Evolutionary conservation across 2,113 vertebrate species (phyloP), one percentile per base, ranked within the genome.

Genomic region (Hyperoodon ampullatus): DNA sequence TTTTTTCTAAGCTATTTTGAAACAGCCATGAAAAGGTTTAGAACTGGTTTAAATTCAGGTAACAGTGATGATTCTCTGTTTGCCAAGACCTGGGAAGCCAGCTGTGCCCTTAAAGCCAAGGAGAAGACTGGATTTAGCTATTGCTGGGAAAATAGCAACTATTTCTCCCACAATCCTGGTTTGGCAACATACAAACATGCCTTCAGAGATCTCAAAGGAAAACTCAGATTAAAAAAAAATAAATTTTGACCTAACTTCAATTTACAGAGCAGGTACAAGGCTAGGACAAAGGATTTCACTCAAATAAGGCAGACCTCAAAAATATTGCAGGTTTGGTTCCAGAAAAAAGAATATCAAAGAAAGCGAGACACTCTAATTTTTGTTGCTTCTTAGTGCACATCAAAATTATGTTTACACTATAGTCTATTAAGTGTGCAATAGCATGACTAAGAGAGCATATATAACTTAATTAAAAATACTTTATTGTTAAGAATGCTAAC

Each of bases 121-220:
- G 39, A 33, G 35, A 90, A 47, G 39, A 58, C 44, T 33, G 24
- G 39, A 19, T 50, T n/a, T n/a, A 72, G 58, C 44, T 24, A 39
- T n/a, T n/a, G 55, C 0, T 53, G 42, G 14, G 16, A 44, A 68
- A 81, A 65, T 11, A 65, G 35, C 24, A 63, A 50, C 18, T 7
- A 4, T 30, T 14, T n/a, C 23, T 44, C 42, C 63, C 13, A 13
- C 0, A 0, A 13, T 2, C 18, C 61, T 47, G n/a, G 12, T 5
- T 28, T 87, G 83, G 35, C 28, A 80, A 12, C 55, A 63, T 6
- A 55, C 1, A 66, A 11, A 94, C 23, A 9, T 55, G 6, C 16
- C 44, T 86, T 71, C 30, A 44, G 10, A 87, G 10, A n/a, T 16
- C 3, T 66, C 74, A n/a, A 61, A 87, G 90, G 26, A 71, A 35